These are phyloP conservation scores for Gymnodraco acuticeps DNA, from an alignment of 2,797 vertebrate genomes.

Conservation along the genomic window DNA sequence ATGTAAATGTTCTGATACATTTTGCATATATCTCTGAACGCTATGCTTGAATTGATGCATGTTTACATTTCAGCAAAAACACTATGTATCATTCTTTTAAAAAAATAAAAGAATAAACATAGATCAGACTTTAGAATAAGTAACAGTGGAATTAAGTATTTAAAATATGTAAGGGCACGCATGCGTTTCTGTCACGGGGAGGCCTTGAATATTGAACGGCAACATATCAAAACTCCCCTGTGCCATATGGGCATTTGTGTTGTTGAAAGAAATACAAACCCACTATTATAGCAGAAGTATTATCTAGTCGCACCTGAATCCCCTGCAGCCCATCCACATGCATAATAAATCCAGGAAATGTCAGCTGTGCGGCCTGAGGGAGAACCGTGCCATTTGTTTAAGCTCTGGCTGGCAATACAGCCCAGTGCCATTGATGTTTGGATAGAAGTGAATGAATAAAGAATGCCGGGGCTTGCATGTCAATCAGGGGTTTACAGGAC, in stretches of 20 bases:
- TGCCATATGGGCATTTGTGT: slow-evolving; percentile 74
- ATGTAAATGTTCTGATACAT: neutral
- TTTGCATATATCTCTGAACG: neutral
- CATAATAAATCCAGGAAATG: slow-evolving; percentile 83
- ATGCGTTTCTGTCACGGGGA: slow-evolving; percentile 41
- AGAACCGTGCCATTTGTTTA: slow-evolving; percentile 82
- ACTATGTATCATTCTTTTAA: neutral
- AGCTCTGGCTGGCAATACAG: slow-evolving; percentile 76
- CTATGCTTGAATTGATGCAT: neutral
- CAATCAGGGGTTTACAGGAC: slow-evolving; percentile 74
- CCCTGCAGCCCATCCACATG: slow-evolving; percentile 79
- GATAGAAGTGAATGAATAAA: slow-evolving; percentile 84
- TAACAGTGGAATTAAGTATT: slow-evolving; percentile 48
- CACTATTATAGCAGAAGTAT: slow-evolving; percentile 73
- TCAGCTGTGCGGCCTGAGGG: slow-evolving; percentile 78
- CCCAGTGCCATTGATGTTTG: slow-evolving; percentile 79
- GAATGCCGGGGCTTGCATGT: slow-evolving; percentile 71
- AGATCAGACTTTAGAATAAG: slow-evolving; percentile 12
- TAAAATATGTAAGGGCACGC: slow-evolving; percentile 61
- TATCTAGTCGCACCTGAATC: slow-evolving; percentile 82
- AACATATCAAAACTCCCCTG: slow-evolving; percentile 51
- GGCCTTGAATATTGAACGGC: slow-evolving; percentile 64
- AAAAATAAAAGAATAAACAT: slow-evolving; percentile 1
- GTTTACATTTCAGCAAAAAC: slow-evolving; percentile 18
- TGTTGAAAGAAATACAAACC: slow-evolving; percentile 77